A percentile compares a stretch with the other conserved stretches of the same genome.
Conservation (phyloP, 2,113 vertebrate species). For the Laticauda colubrina region DNA sequence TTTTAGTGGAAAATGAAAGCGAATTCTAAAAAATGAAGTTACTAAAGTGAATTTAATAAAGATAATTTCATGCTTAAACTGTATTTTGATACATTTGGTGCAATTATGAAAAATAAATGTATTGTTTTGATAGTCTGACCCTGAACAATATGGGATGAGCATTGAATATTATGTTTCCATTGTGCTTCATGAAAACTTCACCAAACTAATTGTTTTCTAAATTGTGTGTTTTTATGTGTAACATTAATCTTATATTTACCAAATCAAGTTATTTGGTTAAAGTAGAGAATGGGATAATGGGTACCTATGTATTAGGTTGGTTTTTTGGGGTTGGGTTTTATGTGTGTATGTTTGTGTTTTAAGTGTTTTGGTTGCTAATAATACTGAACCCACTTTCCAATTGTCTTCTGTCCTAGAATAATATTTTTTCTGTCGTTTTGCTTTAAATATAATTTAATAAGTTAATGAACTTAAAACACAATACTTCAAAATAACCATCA, state of each 20-base stretch:
- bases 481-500: constrained; percentile 64
- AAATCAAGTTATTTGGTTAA: constrained; percentile 6
- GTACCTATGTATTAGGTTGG: too few relatives aligned
- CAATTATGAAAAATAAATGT: constrained; percentile 33
- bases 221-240: not conserved
- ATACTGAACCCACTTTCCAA: constrained; percentile 6
- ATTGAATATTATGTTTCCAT: constrained; percentile 51
- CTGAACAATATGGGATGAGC: constrained; percentile 45
- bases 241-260: constrained; percentile 33
- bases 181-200: constrained; percentile 57
- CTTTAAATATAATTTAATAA: constrained; percentile 62
- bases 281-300: too few relatives aligned
- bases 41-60: not conserved
- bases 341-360: constrained; percentile 17
- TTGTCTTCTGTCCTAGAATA: constrained; percentile 35
- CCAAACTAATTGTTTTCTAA: constrained; percentile 23
- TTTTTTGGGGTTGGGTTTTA: too few relatives aligned
- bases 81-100: constrained; percentile 24
- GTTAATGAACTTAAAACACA: constrained; percentile 64
- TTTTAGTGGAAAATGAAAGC: not conserved
- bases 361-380: constrained; percentile 23
- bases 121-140: constrained; percentile 33
- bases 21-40: not conserved
- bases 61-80: constrained; percentile 28
- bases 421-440: constrained; percentile 42